Evolutionary conservation across 2,113 vertebrate genomes (phyloP).

Genomic region (Perca flavescens): DNA sequence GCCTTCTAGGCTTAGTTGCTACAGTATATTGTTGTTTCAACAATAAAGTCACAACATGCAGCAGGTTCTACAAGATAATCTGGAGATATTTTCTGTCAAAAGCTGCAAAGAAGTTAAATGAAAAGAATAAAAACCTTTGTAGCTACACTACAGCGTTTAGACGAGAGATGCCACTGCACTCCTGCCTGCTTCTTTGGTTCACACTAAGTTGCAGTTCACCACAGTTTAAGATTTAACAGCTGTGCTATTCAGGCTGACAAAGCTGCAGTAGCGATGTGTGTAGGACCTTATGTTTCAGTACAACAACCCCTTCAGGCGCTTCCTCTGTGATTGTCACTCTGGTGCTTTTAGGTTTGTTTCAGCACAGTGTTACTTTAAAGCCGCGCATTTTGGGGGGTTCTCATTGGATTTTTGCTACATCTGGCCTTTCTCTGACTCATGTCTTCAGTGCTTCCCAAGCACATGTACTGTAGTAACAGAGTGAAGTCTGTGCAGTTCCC

Average conservation of each 20-base stretch:
- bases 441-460: slow-evolving; percentile 6
- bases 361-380: slow-evolving; percentile 25
- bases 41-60: no score
- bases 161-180: background rate
- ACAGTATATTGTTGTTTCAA: no score
- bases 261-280: background rate
- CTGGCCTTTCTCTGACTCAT: slow-evolving; percentile 11
- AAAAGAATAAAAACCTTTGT: no score
- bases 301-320: slow-evolving; percentile 20
- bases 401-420: slow-evolving; percentile 23
- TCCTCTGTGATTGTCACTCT: slow-evolving; percentile 22
- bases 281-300: slow-evolving; percentile 27
- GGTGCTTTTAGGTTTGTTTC: slow-evolving; percentile 26
- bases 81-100: background rate
- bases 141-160: background rate
- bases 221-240: slow-evolving; percentile 4
- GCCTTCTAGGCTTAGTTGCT: no score
- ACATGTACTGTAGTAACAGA: background rate
- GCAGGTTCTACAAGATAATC: background rate
- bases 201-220: background rate
- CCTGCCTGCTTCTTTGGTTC: background rate
- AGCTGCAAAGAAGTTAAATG: background rate
- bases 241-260: slow-evolving; percentile 5
- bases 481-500: slow-evolving; percentile 10
- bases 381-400: background rate